Conservation (phyloP, 1,140 invertebrate species). For the Zaprionus camerounensis region DNA sequence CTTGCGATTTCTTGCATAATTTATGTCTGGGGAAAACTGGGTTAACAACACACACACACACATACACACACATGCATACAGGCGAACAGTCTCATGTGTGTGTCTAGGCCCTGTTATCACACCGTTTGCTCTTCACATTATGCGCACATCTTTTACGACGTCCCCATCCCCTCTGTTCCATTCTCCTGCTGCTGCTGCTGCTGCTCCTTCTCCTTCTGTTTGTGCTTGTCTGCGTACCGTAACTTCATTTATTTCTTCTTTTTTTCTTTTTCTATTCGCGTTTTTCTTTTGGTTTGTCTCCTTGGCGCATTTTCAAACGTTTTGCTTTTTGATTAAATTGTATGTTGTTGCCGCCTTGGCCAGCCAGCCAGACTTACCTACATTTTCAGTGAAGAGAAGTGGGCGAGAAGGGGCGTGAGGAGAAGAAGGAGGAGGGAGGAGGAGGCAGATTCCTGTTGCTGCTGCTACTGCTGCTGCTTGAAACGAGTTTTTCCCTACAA, state of each 20-base stretch:
- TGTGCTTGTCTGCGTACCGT: not conserved
- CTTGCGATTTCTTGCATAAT: constrained; percentile 75
- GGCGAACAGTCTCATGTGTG: not conserved
- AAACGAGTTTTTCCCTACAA: constrained; percentile 79
- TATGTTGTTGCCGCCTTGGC: constrained; percentile 56
- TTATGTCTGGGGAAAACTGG: constrained; percentile 75
- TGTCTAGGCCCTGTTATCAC: constrained; percentile 70
- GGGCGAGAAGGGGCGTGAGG: not conserved
- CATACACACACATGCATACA: constrained; percentile 38
- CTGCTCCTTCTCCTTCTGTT: no score
- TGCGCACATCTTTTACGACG: constrained; percentile 59
- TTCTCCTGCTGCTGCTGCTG: not conserved
- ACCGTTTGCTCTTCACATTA: constrained; percentile 71
- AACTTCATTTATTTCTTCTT: constrained; percentile 32
- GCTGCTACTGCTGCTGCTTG: constrained; percentile 2
- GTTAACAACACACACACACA: constrained; percentile 59
- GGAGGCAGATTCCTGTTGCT: constrained; percentile 40
- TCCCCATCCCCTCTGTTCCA: not conserved
- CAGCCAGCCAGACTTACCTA: constrained; percentile 66
- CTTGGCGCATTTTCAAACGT: constrained; percentile 76
- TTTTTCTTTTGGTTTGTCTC: constrained; percentile 16
- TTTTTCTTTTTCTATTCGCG: constrained; percentile 7
- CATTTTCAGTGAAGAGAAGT: constrained; percentile 40
- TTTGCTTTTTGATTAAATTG: constrained; percentile 80
- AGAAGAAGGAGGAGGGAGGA: not conserved